Evolutionary conservation across 2,113 vertebrate species (phyloP), one percentile per base, ranked within the genome.

Genomic region (Apistogramma diplotaenia): DNA sequence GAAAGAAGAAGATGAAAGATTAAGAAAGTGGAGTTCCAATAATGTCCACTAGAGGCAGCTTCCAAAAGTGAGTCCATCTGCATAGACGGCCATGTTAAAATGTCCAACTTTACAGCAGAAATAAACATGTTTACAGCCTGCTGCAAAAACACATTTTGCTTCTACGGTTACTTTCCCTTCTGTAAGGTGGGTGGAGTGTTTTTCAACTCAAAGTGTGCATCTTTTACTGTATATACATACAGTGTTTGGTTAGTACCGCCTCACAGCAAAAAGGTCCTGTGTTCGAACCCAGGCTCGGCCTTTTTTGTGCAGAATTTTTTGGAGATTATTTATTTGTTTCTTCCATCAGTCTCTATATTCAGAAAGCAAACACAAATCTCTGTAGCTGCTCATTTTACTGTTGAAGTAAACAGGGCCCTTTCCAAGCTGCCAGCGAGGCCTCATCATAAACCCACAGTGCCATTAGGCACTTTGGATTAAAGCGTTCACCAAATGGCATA

Each of bases 401-500:
- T 25, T 51, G 23, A 18, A 56, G 40, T 54, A 31, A n/a, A 60
- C 25, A 35, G 37, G 31, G 16, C 5, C 21, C 27, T 49, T 56
- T 61, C 31, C 74, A 40, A 8, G 12, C 76, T 21, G 59, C 62
- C 40, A 4, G 43, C 43, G 19, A 70, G 65, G 43, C 43, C 65
- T 51, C 65, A 27, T 35, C 72, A 4, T 31, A 12, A 60, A 13
- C 72, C 29, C 40, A 29, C 40, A 19, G 43, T 56, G 43, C 76
- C 75, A 67, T 58, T 35, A 74, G 72, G 49, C 6, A 10, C 65
- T 51, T 70, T 70, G 25, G 37, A 71, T 70, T 72, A 76, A 85
- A 79, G 81, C 27, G 10, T 62, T 76, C 56, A 53, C 43, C 76
- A 75, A 80, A 74, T 23, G 67, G 74, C 90, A 89, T 89, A 89